Conservation (phyloP, 2,888 invertebrate species). For the Stegophylla sp. region DNA sequence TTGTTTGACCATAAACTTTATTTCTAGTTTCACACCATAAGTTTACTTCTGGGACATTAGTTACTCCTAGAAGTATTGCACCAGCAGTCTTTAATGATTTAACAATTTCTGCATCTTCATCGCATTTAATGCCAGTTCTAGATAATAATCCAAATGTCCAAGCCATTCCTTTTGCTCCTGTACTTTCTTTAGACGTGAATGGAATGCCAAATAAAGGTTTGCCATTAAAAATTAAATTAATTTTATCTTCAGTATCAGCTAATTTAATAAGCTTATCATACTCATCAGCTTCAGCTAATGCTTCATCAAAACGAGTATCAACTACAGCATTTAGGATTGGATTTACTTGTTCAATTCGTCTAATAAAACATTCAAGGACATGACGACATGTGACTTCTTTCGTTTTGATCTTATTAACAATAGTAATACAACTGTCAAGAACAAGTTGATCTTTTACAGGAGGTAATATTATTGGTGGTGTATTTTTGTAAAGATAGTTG, state of each 20-base stretch:
- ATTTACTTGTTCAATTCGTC: constrained; percentile 80
- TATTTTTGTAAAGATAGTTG: constrained; percentile 60
- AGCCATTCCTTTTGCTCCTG: constrained; percentile 74
- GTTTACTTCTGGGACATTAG: constrained; percentile 94
- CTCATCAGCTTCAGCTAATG: constrained; percentile 77
- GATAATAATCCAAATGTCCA: constrained; percentile 74
- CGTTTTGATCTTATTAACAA: constrained; percentile 74
- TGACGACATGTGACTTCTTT: constrained; percentile 63
- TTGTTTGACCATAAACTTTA: constrained; percentile 84
- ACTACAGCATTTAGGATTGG: constrained; percentile 81
- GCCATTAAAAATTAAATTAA: constrained; percentile 65
- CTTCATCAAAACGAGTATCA: constrained; percentile 79
- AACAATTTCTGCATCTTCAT: constrained; percentile 82
- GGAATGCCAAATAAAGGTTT: constrained; percentile 90
- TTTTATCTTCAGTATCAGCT: constrained; percentile 71
- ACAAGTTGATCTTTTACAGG: constrained; percentile 66
- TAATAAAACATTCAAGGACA: constrained; percentile 77
- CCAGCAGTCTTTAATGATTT: constrained; percentile 78
- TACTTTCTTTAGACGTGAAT: constrained; percentile 90
- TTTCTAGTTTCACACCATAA: constrained; percentile 92
- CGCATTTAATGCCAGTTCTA: constrained; percentile 71
- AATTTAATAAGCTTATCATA: constrained; percentile 75
- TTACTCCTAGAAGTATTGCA: constrained; percentile 83
- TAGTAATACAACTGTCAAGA: constrained; percentile 72
- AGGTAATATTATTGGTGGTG: constrained; percentile 64